Base-by-base conservation (phyloP, 2,888 invertebrate species). In the Melieria omissa region DNA sequence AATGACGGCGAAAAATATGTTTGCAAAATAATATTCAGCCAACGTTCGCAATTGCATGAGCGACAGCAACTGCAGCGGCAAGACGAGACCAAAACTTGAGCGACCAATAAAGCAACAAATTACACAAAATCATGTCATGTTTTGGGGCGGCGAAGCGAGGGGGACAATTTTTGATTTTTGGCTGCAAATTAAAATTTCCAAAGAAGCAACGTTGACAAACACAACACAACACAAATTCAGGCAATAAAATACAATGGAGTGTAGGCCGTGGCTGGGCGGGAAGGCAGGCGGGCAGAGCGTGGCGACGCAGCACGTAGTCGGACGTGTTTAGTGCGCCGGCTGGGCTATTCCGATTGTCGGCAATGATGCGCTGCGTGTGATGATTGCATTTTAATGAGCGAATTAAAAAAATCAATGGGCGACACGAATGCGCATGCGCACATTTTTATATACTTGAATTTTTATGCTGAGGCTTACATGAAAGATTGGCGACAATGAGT, bases 361-460 rank as follows among this genome's bases (percentile, higher is more conserved):
- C 29, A 2, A 29, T 29, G 29, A 29, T 29, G 29, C 29, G 29
- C 29, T 29, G 70, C 70, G 72, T 71, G 83, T 81, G 81, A 83
- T 82, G 83, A 84, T 84, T 81, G 84, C 83, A 83, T 84, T 84
- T 84, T 84, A 84, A 84, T 84, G 82, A 79, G 79, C 78, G 80
- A 82, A 84, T 84, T 84, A 84, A 83, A 29, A 29, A 81, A 81
- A 83, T 80, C 83, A 83, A 82, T 83, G 82, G 74, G 29, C 29
- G 1, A 71, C 60, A 65, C 61, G 60, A 61, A 58, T 46, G 16
- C 55, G 52, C 54, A 69, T 55, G 69, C 46, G 9, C 10, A 58
- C 8, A n/a, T 42, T 12, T 6, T 8, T 16, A 61, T 8, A 41
- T 45, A 63, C 16, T 29, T 63, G 7, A 2, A 7, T 46, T 58